These are phyloP conservation scores for Diaperis boleti DNA, from an alignment of 2,888 invertebrate genomes.

Conservation along the genomic window DNA sequence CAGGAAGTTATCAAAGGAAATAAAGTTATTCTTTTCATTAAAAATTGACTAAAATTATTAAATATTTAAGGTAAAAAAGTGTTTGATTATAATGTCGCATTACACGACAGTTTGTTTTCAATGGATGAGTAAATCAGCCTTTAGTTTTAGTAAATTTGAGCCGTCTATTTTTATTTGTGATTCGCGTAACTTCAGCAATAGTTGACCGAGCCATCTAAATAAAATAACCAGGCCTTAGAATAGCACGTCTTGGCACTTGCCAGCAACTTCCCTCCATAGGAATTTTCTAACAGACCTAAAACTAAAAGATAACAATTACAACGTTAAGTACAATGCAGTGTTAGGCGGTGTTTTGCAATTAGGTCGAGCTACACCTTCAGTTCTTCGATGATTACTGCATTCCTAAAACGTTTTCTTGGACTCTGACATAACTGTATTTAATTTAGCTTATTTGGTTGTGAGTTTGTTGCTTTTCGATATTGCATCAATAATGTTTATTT, in stretches of 20 bases:
- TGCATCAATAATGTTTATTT: neutral
- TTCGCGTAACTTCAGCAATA: slow-evolving; percentile 47
- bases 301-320: slow-evolving; percentile 34
- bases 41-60: no score
- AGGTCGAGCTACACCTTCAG: slow-evolving; percentile 16
- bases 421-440: slow-evolving; percentile 14
- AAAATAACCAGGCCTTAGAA: slow-evolving; percentile 57
- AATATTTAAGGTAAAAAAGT: no score
- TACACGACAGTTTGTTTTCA: slow-evolving; percentile 10
- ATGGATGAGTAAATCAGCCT: slow-evolving; percentile 42
- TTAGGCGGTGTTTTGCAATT: slow-evolving; percentile 24
- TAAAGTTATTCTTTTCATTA: no score
- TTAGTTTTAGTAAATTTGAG: slow-evolving; percentile 41
- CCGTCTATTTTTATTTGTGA: slow-evolving; percentile 51
- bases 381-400: slow-evolving; percentile 6
- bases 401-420: slow-evolving; percentile 8
- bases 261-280: slow-evolving; percentile 37
- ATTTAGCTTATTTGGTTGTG: slow-evolving; percentile 8
- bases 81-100: no score
- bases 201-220: slow-evolving; percentile 52
- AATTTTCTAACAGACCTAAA: slow-evolving; percentile 40
- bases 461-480: neutral
- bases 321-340: slow-evolving; percentile 31
- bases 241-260: slow-evolving; percentile 56
- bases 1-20: no score